These are phyloP conservation scores for Ryuthela nishihirai DNA, from an alignment of 2,888 invertebrate species.

Conservation along the genomic window DNA sequence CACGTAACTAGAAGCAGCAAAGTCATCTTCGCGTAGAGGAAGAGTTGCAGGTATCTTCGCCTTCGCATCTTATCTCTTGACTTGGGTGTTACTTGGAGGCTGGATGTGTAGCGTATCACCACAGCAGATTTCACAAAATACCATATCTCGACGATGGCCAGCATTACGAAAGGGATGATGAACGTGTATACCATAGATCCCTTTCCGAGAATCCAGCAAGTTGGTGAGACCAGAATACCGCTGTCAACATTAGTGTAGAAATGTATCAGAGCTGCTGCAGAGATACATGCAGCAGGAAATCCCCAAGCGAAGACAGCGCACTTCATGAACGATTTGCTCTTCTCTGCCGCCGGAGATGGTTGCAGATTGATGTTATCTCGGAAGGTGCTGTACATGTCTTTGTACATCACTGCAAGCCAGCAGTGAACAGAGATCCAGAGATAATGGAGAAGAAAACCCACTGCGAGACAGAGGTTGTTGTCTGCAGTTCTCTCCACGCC, in stretches of 20 bases:
- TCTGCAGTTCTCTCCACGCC: constrained; percentile 64
- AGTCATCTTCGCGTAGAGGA: constrained; percentile 59
- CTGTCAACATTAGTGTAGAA: constrained; percentile 46
- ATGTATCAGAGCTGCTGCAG: constrained; percentile 57
- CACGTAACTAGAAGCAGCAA: constrained; percentile 55
- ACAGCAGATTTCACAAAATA: constrained; percentile 58
- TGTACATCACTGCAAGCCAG: constrained; percentile 65
- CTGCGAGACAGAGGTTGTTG: constrained; percentile 59
- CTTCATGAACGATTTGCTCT: constrained; percentile 49
- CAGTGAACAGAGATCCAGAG: constrained; percentile 63
- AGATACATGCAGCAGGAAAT: constrained; percentile 58
- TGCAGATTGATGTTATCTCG: constrained; percentile 54
- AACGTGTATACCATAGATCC: constrained; percentile 55
- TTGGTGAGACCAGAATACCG: constrained; percentile 41
- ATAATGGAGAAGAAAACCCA: constrained; percentile 63
- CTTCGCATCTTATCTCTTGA: constrained; percentile 60
- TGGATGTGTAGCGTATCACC: constrained; percentile 59
- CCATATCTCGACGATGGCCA: constrained; percentile 54
- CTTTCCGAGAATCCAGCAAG: constrained; percentile 51
- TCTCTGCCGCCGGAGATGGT: constrained; percentile 51
- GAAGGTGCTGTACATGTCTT: constrained; percentile 59
- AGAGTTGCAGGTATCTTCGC: constrained; percentile 59
- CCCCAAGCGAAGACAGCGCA: constrained; percentile 64
- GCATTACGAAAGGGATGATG: constrained; percentile 55
- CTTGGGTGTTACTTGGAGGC: constrained; percentile 56